Base-by-base conservation (phyloP, 37 sponge, comb jelly and placozoan genomes). In the Geodia barretti region DNA sequence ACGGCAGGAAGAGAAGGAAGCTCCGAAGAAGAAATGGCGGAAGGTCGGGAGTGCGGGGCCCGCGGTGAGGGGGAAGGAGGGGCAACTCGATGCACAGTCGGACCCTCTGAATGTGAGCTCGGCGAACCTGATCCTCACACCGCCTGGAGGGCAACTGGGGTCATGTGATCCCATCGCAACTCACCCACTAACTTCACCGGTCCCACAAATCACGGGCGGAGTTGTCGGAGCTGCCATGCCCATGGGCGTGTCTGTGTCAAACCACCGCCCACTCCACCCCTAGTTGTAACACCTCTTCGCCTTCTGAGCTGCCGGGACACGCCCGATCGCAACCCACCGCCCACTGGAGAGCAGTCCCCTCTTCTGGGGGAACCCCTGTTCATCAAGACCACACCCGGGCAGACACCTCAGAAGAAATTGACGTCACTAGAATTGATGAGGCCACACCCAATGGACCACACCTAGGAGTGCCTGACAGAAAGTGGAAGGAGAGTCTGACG, bases 31-130 rank as follows among this genome's bases (percentile, higher is more conserved):
- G 30, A 83, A 83, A 37, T 83, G 83, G 83, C 21, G 67, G 47
- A 83, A 83, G 41, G 75, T 83, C 9, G 83, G 83, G n/a, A 83
- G 83, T 83, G 75, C 75, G 1, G 81, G 81, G 2, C 35, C 81
- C 5, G 59, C 58, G 19, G 58, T 25, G 14, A 41, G 36, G 28
- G 24, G 20, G 67, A 36, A 39, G 67, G 78, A 42, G 64, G 38
- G 35, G 66, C 35, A 28, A 4, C 68, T 68, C 32, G 68, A 68
- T 7, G 33, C 14, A 21, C 9, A 68, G 66, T 62, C 35, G 9
- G 68, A 68, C 20, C 34, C 68, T 33, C 68, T 28, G 4, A 33
- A 28, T 33, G 30, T 33, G 32, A 33, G 33, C 34, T 33, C 68
- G 1, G 68, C 68, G 32, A 68, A 33, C 33, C 25, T 68, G 33